Evolutionary conservation across 1,140 invertebrate genomes (phyloP).

Genomic region (Leptopilina boulardi): DNA sequence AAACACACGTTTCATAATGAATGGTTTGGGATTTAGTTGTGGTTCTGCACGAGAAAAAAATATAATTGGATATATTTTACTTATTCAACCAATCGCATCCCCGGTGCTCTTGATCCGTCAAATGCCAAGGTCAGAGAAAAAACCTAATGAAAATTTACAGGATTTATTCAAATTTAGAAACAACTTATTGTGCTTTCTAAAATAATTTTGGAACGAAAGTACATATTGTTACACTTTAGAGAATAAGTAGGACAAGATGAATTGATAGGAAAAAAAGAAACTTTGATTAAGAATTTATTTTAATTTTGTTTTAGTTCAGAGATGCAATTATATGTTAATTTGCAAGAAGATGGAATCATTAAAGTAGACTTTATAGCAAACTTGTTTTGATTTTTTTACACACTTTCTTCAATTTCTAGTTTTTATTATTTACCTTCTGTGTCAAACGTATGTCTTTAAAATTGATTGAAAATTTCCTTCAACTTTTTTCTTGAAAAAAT

Average conservation of each 20-base stretch:
- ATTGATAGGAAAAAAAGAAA: not conserved
- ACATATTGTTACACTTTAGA: not conserved
- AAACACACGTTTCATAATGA: too few species aligned
- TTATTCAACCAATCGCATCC: conserved; percentile 5
- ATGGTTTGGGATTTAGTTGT: not conserved
- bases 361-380: too few species aligned
- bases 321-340: too few species aligned
- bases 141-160: not conserved
- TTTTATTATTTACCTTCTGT: too few species aligned
- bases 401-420: not conserved
- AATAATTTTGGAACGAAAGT: not conserved
- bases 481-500: too few species aligned
- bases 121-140: not conserved
- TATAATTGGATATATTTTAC: conserved; percentile 7
- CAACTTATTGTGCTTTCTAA: too few species aligned
- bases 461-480: too few species aligned
- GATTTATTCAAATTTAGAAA: not conserved
- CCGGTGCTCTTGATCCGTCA: not conserved
- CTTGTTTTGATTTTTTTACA: too few species aligned
- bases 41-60: not conserved
- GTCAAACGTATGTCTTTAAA: too few species aligned
- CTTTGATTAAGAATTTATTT: not conserved
- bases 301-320: too few species aligned
- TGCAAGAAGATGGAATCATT: too few species aligned
- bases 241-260: conserved; percentile 13